phyloP scores from a whole-genome alignment of 37 sponge, comb jelly and placozoan genomes.

The Oscarella lobularis region DNA sequence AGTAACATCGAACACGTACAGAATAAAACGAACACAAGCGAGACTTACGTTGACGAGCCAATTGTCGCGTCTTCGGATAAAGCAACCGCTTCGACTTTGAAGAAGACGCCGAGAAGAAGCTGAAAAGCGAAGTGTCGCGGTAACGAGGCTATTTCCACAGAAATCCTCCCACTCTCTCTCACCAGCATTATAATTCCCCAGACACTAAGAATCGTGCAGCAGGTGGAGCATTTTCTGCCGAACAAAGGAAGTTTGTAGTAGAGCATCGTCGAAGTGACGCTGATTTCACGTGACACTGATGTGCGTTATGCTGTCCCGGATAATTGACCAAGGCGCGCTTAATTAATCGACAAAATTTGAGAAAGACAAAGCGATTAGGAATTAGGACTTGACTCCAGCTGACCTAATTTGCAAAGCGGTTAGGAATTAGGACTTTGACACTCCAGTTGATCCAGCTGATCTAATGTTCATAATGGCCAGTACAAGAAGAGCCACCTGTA shows the following conservation, averaged over 20 bases:
- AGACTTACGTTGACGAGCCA: neutral
- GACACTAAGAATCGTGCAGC: neutral
- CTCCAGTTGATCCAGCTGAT: too few species aligned
- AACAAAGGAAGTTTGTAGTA: neutral
- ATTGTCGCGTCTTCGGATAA: neutral
- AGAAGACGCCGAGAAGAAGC: neutral
- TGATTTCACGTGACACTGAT: slow-evolving; percentile 3
- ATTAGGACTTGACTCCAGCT: too few species aligned
- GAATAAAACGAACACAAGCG: neutral
- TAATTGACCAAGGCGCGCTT: too few species aligned
- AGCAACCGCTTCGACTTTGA: neutral
- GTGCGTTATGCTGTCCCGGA: neutral
- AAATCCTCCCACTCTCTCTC: neutral
- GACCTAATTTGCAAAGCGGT: too few species aligned
- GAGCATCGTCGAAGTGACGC: too few species aligned
- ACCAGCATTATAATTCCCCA: slow-evolving; percentile 1
- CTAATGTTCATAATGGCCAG: too few species aligned
- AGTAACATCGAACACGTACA: neutral
- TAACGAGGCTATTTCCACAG: neutral
- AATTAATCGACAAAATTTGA: too few species aligned
- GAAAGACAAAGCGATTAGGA: too few species aligned
- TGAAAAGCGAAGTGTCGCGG: neutral
- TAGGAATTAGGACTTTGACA: too few species aligned
- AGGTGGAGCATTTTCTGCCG: neutral
- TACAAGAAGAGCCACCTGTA: too few species aligned